Base-by-base conservation (phyloP, 2,797 vertebrate species). In the Lepus townsendii region DNA sequence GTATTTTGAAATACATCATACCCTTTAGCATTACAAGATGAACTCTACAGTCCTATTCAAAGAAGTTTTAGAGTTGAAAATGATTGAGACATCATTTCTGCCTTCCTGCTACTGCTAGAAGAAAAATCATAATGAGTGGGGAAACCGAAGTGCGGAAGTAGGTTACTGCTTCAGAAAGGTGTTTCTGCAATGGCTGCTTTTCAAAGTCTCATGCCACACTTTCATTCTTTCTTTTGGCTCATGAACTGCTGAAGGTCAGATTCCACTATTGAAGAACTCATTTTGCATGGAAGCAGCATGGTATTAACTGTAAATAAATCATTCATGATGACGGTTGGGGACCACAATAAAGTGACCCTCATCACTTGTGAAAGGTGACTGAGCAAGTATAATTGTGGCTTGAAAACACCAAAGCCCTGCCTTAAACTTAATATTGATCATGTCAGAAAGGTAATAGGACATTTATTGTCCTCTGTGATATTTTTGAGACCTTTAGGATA, bases 1-100 rank as follows among this genome's bases (percentile, higher is more conserved):
- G 65, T 42, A 22, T 87, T 73, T 88, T 63, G 27, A 89, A 83
- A 91, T 26, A 57, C 24, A 20, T 26, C 47, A 83, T 30, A 47
- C 9, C 47, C 5, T 95, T 65, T 3, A 63, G 52, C n/a, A 57
- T 62, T 69, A 92, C 32, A 69, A 88, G 76, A 1, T 78, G 13
- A 10, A 68, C 77, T 65, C 32, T 72, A 69, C 32, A 65, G 35
- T 82, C 20, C 85, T 80, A 14, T 78, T 90, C 42, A 52, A 88
- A 54, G n/a, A 90, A 47, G 63, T 83, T 90, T 92, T 63, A 78
- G 75, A 35, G 22, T 72, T 91, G 42, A 62, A 84, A 92, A 95
- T 90, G 22, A 78, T 84, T 57, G 60, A 93, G 32, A 82, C 10
- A 66, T 35, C 6, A 82, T 84, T 86, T 83, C 7, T 4, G 38